Evolutionary conservation across 2,113 vertebrate species (phyloP).

Genomic region (Psittacula cyanocephala): DNA sequence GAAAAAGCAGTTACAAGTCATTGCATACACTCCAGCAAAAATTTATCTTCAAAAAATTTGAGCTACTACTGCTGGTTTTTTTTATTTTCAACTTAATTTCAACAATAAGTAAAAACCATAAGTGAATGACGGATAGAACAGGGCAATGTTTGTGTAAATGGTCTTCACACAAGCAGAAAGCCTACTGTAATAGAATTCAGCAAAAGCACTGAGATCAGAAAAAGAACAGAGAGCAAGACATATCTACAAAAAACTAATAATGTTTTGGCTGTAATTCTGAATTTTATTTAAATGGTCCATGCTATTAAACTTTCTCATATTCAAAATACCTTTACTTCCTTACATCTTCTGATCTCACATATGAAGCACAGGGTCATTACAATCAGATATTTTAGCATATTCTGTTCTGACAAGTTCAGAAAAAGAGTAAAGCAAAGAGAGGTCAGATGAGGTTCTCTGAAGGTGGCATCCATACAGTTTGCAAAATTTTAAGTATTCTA

Average conservation of each 20-base stretch:
- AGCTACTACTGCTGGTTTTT: not conserved
- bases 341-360: not conserved
- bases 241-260: not conserved
- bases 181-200: not conserved
- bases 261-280: not conserved
- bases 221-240: not conserved
- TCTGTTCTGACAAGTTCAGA: not conserved
- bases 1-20: not conserved
- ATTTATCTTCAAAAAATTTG: not conserved
- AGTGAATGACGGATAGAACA: not conserved
- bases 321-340: not conserved
- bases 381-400: not conserved
- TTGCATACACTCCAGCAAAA: not conserved
- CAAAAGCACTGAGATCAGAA: not conserved
- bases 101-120: not conserved
- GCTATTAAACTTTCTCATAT: not conserved
- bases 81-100: not conserved
- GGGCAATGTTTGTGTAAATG: not conserved
- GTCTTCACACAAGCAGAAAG: not conserved
- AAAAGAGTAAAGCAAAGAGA: not conserved
- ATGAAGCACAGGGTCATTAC: not conserved
- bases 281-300: not conserved
- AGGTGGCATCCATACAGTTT: not conserved
- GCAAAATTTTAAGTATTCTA: slow-evolving; percentile 11
- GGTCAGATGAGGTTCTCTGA: not conserved